Conservation (phyloP, 2,888 invertebrate species). For the Oxyscelio sp. region DNA sequence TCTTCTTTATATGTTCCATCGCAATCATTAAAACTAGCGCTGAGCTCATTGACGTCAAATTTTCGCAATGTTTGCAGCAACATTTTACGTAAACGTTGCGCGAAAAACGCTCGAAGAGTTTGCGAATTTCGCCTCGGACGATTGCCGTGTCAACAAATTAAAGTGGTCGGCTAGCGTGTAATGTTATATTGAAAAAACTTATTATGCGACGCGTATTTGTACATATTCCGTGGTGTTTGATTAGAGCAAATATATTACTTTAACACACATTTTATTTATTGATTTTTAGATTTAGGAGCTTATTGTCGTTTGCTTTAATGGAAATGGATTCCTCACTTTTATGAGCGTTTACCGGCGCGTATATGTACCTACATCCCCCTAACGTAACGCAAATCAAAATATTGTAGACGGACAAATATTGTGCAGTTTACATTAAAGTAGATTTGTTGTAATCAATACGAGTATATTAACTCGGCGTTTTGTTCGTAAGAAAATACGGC, state of each 20-base stretch:
- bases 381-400: conserved; percentile 66
- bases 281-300: conserved; percentile 59
- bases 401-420: conserved; percentile 64
- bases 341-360: conserved; percentile 42
- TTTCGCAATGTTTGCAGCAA: not conserved
- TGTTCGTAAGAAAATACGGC: not conserved
- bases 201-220: conserved; percentile 30
- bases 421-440: conserved; percentile 49
- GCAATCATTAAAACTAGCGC: too few relatives aligned
- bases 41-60: not conserved
- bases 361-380: conserved; percentile 45
- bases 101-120: not conserved
- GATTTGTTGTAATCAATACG: conserved; percentile 46
- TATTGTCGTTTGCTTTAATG: conserved; percentile 56
- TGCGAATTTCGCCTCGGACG: conserved; percentile 1
- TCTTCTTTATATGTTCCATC: too few relatives aligned
- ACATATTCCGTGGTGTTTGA: conserved; percentile 45
- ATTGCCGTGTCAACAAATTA: conserved; percentile 20
- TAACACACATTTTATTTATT: conserved; percentile 57
- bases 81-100: not conserved
- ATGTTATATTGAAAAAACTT: conserved; percentile 26
- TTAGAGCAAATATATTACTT: conserved; percentile 50
- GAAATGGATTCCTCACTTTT: conserved; percentile 64
- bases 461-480: not conserved
- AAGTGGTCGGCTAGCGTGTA: not conserved